Base-by-base conservation (phyloP, 1,140 invertebrate species). In the Steinernema khuongi region DNA sequence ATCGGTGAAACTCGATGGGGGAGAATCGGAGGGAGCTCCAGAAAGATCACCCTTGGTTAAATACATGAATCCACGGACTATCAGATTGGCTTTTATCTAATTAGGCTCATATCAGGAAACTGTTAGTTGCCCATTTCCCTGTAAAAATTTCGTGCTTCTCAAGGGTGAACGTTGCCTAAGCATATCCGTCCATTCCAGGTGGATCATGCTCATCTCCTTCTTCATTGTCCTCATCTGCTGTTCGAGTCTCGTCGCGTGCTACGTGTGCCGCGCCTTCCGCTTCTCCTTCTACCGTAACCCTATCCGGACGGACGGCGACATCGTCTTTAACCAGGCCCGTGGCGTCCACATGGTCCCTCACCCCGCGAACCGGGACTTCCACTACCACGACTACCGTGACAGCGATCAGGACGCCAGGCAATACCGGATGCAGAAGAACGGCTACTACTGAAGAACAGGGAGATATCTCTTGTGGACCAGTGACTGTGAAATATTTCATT, bases 221-320 rank as follows among this genome's bases (percentile, higher is more conserved):
- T 60, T 60, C 22, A 60, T 60, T 22, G 50, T 60, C 19, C 50
- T 60, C 50, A 14, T 60, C 50, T 60, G 50, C 50, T 60, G 50
- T 22, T 60, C 50, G 22, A 22, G 50, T 14, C 50, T 60, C 50
- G 50, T 60, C 7, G 50, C 50, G 50, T 60, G 50, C 50, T 60
- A 60, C 50, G 50, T 60, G 11, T 60, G 50, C 26, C 50, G 50
- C 11, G 50, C 50, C 4, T 60, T 60, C 50, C 50, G 50, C 11
- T 60, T n/a, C 50, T 60, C 50, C 22, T 60, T 60, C 50, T 60
- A 60, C 50, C 50, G 50, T 22, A 60, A 60, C 22, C 50, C 50
- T 7, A 26, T 60, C 4, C 14, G 50, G 26, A 60, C 50, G 11
- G 50, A 60, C 7, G 50, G 50, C 11, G 50, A 60, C 22, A 60